Conservation (phyloP, 2,113 vertebrate species). For the Cynocephalus volans region DNA sequence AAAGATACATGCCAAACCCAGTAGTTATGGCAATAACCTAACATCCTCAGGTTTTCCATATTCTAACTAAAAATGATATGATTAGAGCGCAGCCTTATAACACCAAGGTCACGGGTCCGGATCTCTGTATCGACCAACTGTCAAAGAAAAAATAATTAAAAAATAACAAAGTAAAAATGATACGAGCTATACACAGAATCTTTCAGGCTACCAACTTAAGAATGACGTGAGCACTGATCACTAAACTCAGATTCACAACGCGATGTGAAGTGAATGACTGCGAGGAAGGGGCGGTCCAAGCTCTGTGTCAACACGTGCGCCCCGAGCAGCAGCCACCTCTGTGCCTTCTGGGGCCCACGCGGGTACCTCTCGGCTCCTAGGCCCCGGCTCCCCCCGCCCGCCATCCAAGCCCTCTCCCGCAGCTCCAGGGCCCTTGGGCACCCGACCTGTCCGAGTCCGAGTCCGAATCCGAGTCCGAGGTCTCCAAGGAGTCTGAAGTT, state of each 20-base stretch:
- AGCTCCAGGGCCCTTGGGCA: too few relatives aligned
- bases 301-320: neutral
- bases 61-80: neutral
- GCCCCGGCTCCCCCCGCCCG: neutral
- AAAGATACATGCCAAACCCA: neutral
- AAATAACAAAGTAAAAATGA: neutral
- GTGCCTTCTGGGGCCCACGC: neutral
- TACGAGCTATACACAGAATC: neutral
- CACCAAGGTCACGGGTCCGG: too few relatives aligned
- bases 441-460: constrained; percentile 80
- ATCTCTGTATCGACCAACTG: too few relatives aligned
- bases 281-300: neutral
- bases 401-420: neutral
- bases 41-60: neutral
- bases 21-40: neutral
- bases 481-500: neutral
- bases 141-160: too few relatives aligned
- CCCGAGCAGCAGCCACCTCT: rapidly evolving
- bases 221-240: rapidly evolving
- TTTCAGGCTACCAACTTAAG: neutral
- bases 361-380: neutral
- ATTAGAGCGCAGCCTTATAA: too few relatives aligned
- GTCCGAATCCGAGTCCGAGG: constrained; percentile 63
- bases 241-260: neutral
- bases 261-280: rapidly evolving